Conservation (phyloP, 2,888 invertebrate species). For the Xestia rhomboidea region DNA sequence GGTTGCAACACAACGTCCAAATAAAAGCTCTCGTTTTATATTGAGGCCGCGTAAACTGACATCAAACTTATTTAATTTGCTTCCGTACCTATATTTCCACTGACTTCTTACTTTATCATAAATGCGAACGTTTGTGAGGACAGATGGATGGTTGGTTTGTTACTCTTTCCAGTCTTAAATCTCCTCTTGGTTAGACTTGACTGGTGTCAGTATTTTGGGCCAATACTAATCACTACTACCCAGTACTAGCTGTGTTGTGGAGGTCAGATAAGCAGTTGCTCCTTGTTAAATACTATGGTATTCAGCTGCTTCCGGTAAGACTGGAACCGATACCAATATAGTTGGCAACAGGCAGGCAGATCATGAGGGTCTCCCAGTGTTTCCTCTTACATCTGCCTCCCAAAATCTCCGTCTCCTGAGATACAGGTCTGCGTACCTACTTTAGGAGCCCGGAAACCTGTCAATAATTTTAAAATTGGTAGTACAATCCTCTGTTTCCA, state of each 20-base stretch:
- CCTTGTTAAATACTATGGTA: not conserved
- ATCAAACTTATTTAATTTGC: slow-evolving; percentile 6
- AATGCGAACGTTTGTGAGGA: too few relatives aligned
- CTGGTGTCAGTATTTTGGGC: too few relatives aligned
- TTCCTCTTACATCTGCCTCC: too few relatives aligned
- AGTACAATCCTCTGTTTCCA: too few relatives aligned
- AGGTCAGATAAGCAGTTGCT: not conserved
- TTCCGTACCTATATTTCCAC: not conserved
- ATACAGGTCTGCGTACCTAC: too few relatives aligned
- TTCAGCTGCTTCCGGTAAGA: not conserved
- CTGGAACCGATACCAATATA: not conserved
- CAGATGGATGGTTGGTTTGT: too few relatives aligned
- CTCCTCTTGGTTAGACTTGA: too few relatives aligned
- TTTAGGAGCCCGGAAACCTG: too few relatives aligned
- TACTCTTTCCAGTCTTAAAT: too few relatives aligned
- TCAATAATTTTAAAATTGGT: too few relatives aligned
- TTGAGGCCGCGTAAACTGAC: slow-evolving; percentile 17
- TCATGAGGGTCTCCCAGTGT: not conserved
- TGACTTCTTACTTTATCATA: too few relatives aligned
- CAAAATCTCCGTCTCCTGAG: too few relatives aligned
- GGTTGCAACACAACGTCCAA: slow-evolving; percentile 12
- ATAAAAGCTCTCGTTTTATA: slow-evolving; percentile 18
- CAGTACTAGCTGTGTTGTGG: not conserved
- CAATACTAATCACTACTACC: not conserved
- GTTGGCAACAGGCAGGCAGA: not conserved